These are phyloP conservation scores for Odontamblyopus lacepedii DNA, from an alignment of 2,797 vertebrate species.

Conservation along the genomic window DNA sequence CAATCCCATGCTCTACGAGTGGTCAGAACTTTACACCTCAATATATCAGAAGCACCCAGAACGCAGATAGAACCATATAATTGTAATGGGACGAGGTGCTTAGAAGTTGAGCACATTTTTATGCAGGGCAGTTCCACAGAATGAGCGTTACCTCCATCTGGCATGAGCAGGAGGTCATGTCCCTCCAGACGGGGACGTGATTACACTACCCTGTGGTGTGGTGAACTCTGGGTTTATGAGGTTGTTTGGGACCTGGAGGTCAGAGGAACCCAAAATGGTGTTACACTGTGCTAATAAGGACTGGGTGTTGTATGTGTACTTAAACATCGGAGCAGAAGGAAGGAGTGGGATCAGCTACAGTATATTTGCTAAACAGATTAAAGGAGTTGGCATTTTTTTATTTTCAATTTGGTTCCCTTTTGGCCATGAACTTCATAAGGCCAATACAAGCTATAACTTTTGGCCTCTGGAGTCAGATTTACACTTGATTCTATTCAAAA, in stretches of 20 bases:
- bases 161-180: slow-evolving; percentile 37
- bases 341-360: not conserved
- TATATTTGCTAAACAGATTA: no score
- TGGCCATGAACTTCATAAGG: no score
- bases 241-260: slow-evolving; percentile 32
- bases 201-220: slow-evolving; percentile 33
- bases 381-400: not conserved
- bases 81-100: no score
- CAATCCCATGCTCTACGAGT: no score
- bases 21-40: no score
- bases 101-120: no score
- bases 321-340: not conserved
- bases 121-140: slow-evolving; percentile 7
- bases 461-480: no score
- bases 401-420: no score
- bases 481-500: no score
- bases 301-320: not conserved
- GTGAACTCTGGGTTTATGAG: slow-evolving; percentile 22
- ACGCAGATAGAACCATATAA: no score
- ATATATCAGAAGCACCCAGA: no score
- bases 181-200: slow-evolving; percentile 37
- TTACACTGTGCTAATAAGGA: not conserved
- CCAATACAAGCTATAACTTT: no score
- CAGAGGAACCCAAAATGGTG: slow-evolving; percentile 16
- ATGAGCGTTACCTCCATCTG: slow-evolving; percentile 13